Evolutionary conservation across 2,888 invertebrate species (phyloP), one percentile per base, ranked within the genome.

Genomic region (Dichetophora obliterata): DNA sequence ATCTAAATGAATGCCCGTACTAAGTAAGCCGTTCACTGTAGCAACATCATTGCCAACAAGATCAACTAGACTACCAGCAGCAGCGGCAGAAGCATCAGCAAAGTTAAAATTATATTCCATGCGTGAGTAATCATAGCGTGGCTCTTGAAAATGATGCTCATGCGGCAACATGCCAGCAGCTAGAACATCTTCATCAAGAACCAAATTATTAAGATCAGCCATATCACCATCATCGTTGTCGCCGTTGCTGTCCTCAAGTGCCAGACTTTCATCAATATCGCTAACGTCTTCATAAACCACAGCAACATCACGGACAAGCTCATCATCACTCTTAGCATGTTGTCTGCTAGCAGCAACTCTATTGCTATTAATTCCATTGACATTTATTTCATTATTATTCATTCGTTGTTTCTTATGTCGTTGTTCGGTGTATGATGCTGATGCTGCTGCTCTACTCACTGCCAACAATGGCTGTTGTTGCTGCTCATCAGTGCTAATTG

Each of bases 121-220:
- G 81, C 89, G 89, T 82, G 88, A 89, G 81, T 88, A 88, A 80
- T 88, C 88, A 80, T 86, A 89, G 81, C 85, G 86, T 65, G 88
- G 86, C 77, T 84, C 52, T n/a, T 66, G 65, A 37, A 66, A 5
- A 14, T 65, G 74, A 37, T 54, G 74, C 8, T 78, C 79, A 48
- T 79, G 81, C 48, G 57, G 34, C 34, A 9, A 27, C 27, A 68
- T 19, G 59, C 34, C 16, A 27, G 52, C 34, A 80, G 52, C 84
- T 84, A 63, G 84, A 19, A 19, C 73, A 52, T 50, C 73, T 19
- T 71, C 57, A 37, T 34, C 71, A 6, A 24, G 52, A 16, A n/a
- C 61, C 11, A 48, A 22, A 48, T 50, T 50, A n/a, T 78, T 57
- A 8, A 59, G 43, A 0, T 54, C 34, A 19, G 59, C 54, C 5